Evolutionary conservation across 1,140 invertebrate species (phyloP).

Genomic region (Drosophila guanche): DNA sequence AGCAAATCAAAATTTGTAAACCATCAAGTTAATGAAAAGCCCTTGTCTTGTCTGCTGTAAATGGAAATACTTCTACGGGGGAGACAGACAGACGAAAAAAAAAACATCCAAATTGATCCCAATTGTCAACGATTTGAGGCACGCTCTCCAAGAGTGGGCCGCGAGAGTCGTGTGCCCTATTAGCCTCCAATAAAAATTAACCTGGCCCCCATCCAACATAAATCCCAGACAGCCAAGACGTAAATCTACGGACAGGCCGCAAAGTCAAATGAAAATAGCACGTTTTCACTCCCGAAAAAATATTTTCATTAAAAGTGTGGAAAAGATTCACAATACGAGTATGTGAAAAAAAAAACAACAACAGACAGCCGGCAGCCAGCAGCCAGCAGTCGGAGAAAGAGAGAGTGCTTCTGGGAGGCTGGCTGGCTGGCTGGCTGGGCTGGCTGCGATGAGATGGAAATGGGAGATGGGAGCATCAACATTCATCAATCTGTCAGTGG

Average conservation of each 20-base stretch:
- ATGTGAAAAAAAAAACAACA: conserved; percentile 9
- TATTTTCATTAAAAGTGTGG: conserved; percentile 78
- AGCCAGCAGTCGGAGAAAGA: conserved; percentile 13
- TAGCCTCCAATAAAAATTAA: conserved; percentile 63
- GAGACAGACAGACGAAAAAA: not conserved
- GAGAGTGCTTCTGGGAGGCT: not conserved
- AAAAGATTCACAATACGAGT: conserved; percentile 43
- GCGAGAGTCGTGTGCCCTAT: conserved; percentile 38
- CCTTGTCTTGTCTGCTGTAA: too few species aligned
- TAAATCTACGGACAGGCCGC: conserved; percentile 61
- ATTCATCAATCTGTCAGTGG: conserved; percentile 81
- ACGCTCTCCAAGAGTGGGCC: conserved; percentile 17
- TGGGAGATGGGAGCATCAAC: conserved; percentile 71
- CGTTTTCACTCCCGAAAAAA: conserved; percentile 49
- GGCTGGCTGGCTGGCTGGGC: not conserved
- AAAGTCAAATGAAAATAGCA: conserved; percentile 72
- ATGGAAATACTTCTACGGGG: too few species aligned
- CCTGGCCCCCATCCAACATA: conserved; percentile 22
- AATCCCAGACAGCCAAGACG: conserved; percentile 40
- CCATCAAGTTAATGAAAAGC: conserved; percentile 1
- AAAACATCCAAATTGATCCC: conserved; percentile 35
- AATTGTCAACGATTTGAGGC: conserved; percentile 66
- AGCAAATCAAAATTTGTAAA: conserved; percentile 39
- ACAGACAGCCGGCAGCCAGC: conserved; percentile 3
- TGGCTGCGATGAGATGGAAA: conserved; percentile 6